Base-by-base conservation (phyloP, 2,113 vertebrate species). In the Elephantulus edwardii region DNA sequence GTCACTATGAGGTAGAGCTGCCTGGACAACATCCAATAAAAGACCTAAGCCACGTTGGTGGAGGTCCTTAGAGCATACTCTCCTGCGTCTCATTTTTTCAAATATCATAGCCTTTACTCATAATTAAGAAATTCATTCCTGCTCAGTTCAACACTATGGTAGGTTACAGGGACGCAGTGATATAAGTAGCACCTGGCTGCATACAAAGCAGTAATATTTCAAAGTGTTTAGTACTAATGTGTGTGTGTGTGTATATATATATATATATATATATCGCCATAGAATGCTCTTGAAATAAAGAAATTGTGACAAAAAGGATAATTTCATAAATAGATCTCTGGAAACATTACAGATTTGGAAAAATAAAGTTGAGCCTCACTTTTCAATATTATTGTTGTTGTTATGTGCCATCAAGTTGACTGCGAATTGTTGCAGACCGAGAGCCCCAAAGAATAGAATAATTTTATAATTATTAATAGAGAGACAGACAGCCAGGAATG, bases 351-450 rank as follows among this genome's bases (percentile, higher is more conserved):
- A 52, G 48, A 91, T 83, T 89, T 92, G 68, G 64, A 44, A 70
- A 95, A 94, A 72, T 50, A 35, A 90, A 87, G 16, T 90, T 93
- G 74, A 68, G 46, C 13, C 54, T 94, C 48, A 58, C 28, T 90
- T n/a, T n/a, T n/a, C n/a, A n/a, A n/a, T n/a, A n/a, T n/a, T n/a
- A n/a, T 56, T 56, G 54, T 56, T 56, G 14, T 50, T 50, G 48
- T 50, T 50, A 50, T 8, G 48, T 50, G 48, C 48, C 48, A 50
- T 50, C 48, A 50, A 50, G 48, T 50, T n/a, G n/a, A n/a, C n/a
- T n/a, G n/a, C n/a, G n/a, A n/a, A n/a, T n/a, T n/a, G n/a, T n/a
- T n/a, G n/a, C n/a, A n/a, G n/a, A n/a, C n/a, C n/a, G n/a, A n/a
- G n/a, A n/a, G n/a, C n/a, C n/a, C n/a, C n/a, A n/a, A n/a, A n/a